These are phyloP conservation scores for Lethenteron reissneri DNA, from an alignment of 2,113 vertebrate genomes.

Conservation along the genomic window DNA sequence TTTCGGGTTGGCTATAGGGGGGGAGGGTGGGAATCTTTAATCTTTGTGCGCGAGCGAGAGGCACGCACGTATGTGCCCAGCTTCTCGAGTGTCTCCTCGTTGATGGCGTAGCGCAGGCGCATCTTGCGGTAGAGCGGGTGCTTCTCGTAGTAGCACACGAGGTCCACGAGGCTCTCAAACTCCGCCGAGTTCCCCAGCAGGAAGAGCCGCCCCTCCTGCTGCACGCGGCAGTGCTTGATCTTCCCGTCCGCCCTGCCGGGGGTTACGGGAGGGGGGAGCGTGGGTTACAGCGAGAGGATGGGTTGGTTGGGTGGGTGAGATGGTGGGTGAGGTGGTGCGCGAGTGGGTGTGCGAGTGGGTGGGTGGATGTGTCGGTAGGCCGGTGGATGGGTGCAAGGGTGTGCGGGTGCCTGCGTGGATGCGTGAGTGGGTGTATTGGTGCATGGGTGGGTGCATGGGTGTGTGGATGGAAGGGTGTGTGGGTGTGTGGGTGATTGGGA, in stretches of 20 bases:
- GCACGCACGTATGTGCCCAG: conserved; percentile 30
- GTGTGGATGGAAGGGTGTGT: neutral
- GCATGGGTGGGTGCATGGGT: neutral
- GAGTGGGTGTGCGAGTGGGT: neutral
- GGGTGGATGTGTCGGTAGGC: neutral
- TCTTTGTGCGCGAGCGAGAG: neutral
- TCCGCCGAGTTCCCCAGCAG: conserved; percentile 53
- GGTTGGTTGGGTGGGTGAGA: accelerated
- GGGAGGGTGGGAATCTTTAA: no score
- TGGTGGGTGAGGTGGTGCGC: neutral
- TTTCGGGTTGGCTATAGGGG: no score
- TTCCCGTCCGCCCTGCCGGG: conserved; percentile 40
- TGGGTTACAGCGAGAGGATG: neutral
- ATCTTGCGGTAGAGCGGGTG: conserved; percentile 57
- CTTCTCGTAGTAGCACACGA: conserved; percentile 51
- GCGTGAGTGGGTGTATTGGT: neutral
- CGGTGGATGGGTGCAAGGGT: neutral
- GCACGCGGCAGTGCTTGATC: conserved; percentile 61
- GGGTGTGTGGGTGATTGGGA: neutral
- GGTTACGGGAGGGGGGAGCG: no score
- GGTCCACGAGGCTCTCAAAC: conserved; percentile 50
- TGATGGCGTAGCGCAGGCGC: conserved; percentile 55
- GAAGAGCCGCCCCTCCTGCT: conserved; percentile 52
- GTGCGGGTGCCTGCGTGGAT: neutral
- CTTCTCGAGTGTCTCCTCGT: conserved; percentile 50